phyloP scores from a whole-genome alignment of 2,797 vertebrate genomes.

The Loriculus beryllinus region DNA sequence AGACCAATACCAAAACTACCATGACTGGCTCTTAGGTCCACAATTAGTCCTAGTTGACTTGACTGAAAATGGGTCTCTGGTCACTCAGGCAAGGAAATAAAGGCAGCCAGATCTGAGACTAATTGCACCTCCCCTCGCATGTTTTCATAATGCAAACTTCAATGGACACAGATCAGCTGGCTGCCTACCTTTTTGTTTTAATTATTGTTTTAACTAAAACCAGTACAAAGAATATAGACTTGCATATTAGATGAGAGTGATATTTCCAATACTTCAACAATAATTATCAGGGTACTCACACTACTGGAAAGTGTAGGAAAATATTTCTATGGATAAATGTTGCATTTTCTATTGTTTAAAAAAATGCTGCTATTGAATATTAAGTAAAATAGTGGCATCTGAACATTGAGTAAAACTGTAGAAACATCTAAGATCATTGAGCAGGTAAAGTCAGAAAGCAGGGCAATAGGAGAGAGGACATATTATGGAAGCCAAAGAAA shows the following conservation, averaged over 20 bases:
- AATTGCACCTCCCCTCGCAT: not conserved
- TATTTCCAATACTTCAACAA: not conserved
- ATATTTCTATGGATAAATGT: not conserved
- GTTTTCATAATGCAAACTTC: not conserved
- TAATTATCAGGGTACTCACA: not conserved
- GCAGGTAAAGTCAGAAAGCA: not conserved
- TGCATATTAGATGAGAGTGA: not conserved
- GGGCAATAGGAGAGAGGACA: not conserved
- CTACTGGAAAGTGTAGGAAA: not conserved
- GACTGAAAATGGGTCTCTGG: not conserved
- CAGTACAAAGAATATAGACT: not conserved
- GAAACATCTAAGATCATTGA: not conserved
- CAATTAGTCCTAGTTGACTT: not conserved
- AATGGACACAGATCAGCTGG: not conserved
- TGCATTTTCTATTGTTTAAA: not conserved
- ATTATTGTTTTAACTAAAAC: not conserved
- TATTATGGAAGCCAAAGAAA: not conserved
- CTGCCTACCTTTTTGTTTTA: not conserved
- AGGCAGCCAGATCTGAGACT: not conserved
- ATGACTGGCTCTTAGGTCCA: not conserved
- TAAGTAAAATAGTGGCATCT: not conserved
- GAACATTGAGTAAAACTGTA: not conserved
- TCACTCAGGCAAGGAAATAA: not conserved
- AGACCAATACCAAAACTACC: not conserved
- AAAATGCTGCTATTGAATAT: not conserved